Conservation (phyloP, 1,140 invertebrate species). For the Mylabris phalerata region DNA sequence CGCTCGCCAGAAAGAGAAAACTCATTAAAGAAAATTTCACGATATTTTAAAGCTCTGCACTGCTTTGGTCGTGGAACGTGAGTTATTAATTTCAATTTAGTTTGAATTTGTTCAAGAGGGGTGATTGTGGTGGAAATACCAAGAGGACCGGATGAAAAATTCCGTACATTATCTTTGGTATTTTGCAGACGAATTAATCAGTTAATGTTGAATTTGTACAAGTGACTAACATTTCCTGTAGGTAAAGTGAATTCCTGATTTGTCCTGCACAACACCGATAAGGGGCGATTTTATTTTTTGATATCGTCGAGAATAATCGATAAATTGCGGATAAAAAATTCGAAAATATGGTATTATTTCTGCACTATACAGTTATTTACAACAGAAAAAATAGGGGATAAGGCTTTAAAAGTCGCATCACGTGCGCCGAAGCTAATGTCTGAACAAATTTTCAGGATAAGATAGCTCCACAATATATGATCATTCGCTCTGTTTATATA, state of each 20-base stretch:
- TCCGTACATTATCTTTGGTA: no score
- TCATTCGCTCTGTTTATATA: slow-evolving; percentile 15
- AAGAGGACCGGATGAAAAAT: no score
- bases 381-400: slow-evolving; percentile 5
- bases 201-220: not conserved
- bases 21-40: no score
- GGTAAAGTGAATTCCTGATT: slow-evolving; percentile 4
- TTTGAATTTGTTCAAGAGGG: slow-evolving; percentile 2
- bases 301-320: slow-evolving; percentile 11
- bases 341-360: slow-evolving; percentile 23
- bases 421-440: slow-evolving; percentile 20
- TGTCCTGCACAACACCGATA: slow-evolving; percentile 11
- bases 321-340: slow-evolving; percentile 19
- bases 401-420: slow-evolving; percentile 23
- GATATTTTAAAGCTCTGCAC: no score
- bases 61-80: slow-evolving; percentile 7
- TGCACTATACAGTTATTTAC: slow-evolving; percentile 27
- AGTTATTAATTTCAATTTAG: slow-evolving; percentile 16
- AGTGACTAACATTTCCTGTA: slow-evolving; percentile 6
- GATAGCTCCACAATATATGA: slow-evolving; percentile 25
- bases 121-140: no score
- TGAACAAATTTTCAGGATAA: slow-evolving; percentile 15
- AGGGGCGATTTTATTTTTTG: not conserved
- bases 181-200: no score
- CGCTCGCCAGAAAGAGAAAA: no score